phyloP scores from a whole-genome alignment of 1,140 invertebrate genomes.

The Protaetia brevitarsis region DNA sequence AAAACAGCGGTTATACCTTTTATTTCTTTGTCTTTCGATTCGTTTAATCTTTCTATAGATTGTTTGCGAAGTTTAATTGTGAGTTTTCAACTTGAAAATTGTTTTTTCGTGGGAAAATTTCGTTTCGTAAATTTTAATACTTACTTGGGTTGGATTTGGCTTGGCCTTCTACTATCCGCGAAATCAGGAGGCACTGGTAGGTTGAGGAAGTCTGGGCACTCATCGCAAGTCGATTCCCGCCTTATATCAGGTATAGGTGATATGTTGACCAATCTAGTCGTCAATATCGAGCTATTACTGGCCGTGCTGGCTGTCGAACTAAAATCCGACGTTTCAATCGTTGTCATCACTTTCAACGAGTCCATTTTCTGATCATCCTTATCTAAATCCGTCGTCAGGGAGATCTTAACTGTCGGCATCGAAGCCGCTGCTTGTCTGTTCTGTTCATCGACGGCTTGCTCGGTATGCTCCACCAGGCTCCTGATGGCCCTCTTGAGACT shows the following conservation, averaged over 20 bases:
- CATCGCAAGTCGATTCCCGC: conserved; percentile 60
- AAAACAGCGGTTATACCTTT: too few relatives aligned
- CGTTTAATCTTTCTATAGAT: too few relatives aligned
- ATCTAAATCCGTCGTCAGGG: conserved; percentile 38
- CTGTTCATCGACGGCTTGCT: conserved; percentile 61
- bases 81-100: too few relatives aligned
- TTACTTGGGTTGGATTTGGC: conserved; percentile 41
- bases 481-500: conserved; percentile 86
- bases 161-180: conserved; percentile 64
- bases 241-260: conserved; percentile 67
- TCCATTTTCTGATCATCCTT: conserved; percentile 39
- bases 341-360: conserved; percentile 48
- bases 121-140: neutral
- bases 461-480: conserved; percentile 78
- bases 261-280: conserved; percentile 54
- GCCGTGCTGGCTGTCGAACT: conserved; percentile 57
- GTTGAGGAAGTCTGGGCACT: conserved; percentile 39
- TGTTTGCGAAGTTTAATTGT: too few relatives aligned
- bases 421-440: conserved; percentile 43
- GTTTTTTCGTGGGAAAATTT: too few relatives aligned
- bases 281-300: conserved; percentile 47
- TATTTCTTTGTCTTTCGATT: too few relatives aligned
- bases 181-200: conserved; percentile 73
- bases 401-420: conserved; percentile 43
- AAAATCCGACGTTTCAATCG: conserved; percentile 48